Conservation (phyloP, 2,113 vertebrate genomes). For the Chaetorhynchus papuensis region DNA sequence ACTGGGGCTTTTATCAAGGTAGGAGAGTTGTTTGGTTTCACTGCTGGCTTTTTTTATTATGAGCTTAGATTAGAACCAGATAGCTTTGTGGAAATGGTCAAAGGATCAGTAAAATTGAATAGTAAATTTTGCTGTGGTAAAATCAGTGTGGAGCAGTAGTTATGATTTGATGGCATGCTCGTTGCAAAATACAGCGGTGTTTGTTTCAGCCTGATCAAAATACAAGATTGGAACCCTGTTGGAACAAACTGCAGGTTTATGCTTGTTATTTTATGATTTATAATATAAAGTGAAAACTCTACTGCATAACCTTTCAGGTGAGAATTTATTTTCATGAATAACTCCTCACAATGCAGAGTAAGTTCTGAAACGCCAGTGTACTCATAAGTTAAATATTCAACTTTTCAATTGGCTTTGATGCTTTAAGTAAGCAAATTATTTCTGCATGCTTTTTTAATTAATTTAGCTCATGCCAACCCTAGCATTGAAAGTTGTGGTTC, state of each 20-base stretch:
- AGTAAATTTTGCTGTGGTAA: background rate
- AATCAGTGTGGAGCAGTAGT: background rate
- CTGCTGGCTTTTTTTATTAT: background rate
- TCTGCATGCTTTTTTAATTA: background rate
- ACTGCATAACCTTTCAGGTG: background rate
- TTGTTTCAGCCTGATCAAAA: background rate
- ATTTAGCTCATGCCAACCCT: background rate
- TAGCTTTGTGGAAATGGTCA: background rate
- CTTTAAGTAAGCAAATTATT: background rate
- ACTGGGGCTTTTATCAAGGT: background rate
- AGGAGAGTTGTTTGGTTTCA: background rate
- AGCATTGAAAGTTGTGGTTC: background rate
- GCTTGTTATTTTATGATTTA: background rate
- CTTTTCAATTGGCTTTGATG: background rate
- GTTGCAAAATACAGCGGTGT: fast-evolving
- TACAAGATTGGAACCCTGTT: background rate
- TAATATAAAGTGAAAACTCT: background rate
- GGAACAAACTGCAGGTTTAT: background rate
- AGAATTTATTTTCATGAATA: background rate
- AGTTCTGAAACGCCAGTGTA: background rate
- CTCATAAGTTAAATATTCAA: background rate
- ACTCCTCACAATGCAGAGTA: background rate
- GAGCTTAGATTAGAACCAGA: background rate
- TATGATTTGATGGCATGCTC: background rate
- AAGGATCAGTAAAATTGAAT: background rate